Evolutionary conservation across 2,797 vertebrate species (phyloP).

Genomic region (Darevskia nairensis): DNA sequence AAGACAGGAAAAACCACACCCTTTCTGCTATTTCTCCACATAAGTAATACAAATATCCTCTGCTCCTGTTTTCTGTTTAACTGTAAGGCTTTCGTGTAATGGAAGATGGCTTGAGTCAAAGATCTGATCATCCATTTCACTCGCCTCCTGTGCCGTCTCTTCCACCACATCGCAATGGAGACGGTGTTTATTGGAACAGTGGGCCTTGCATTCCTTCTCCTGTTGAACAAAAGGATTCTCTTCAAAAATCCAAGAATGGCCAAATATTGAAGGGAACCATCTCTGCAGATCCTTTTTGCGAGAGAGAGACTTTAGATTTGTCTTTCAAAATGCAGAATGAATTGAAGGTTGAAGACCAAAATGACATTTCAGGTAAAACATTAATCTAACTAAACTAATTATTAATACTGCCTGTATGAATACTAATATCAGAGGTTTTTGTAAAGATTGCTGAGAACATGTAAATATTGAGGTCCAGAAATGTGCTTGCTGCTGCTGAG

Average conservation of each 20-base stretch:
- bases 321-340: slow-evolving; percentile 56
- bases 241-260: slow-evolving; percentile 42
- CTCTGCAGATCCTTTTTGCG: slow-evolving; percentile 55
- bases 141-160: slow-evolving; percentile 11
- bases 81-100: slow-evolving; percentile 56
- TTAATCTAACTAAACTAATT: neutral
- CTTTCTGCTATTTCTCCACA: slow-evolving; percentile 6
- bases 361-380: slow-evolving; percentile 49
- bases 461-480: neutral
- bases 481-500: neutral
- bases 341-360: slow-evolving; percentile 56
- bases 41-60: slow-evolving; percentile 3
- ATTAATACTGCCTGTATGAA: no score
- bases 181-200: neutral
- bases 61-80: slow-evolving; percentile 24
- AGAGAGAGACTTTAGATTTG: slow-evolving; percentile 55
- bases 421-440: neutral
- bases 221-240: slow-evolving; percentile 30
- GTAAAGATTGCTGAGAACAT: neutral
- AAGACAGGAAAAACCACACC: neutral
- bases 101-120: slow-evolving; percentile 60
- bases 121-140: slow-evolving; percentile 24
- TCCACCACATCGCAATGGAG: slow-evolving; percentile 39
- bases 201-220: neutral
- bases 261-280: slow-evolving; percentile 50